These are phyloP conservation scores for Metopolophium dirhodum DNA, from an alignment of 1,140 invertebrate species.

Conservation along the genomic window DNA sequence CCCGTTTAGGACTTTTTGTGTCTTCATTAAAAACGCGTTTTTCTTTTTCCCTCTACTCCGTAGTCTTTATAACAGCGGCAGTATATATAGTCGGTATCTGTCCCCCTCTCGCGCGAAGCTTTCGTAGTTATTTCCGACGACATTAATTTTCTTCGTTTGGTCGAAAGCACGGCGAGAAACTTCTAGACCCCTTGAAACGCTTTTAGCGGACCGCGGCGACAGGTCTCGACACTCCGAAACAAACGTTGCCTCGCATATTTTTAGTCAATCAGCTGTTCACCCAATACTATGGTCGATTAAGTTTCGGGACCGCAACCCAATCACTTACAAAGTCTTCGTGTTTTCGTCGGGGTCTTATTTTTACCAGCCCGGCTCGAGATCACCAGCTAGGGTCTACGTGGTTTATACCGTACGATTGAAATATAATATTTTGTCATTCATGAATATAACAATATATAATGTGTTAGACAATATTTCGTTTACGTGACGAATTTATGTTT, in stretches of 20 bases:
- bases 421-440: not conserved
- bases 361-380: not conserved
- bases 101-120: not conserved
- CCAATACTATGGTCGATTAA: not conserved
- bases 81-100: not conserved
- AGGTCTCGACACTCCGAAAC: not conserved
- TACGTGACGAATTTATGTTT: not conserved
- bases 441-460: not conserved
- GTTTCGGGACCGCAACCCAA: not conserved
- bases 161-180: not conserved
- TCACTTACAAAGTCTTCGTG: not conserved
- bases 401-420: not conserved
- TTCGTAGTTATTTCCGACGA: conserved; percentile 1
- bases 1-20: conserved; percentile 11
- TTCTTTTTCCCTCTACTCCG: not conserved
- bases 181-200: not conserved
- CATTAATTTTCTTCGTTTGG: conserved; percentile 39
- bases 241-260: not conserved
- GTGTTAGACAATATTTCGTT: not conserved
- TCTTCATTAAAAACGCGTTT: conserved; percentile 26
- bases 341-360: not conserved
- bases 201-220: not conserved
- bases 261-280: not conserved
- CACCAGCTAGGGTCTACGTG: no score
- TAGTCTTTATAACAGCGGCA: not conserved